Evolutionary conservation across 2,888 invertebrate genomes (phyloP), one percentile per base, ranked within the genome.

Genomic region (Hesperia comma): DNA sequence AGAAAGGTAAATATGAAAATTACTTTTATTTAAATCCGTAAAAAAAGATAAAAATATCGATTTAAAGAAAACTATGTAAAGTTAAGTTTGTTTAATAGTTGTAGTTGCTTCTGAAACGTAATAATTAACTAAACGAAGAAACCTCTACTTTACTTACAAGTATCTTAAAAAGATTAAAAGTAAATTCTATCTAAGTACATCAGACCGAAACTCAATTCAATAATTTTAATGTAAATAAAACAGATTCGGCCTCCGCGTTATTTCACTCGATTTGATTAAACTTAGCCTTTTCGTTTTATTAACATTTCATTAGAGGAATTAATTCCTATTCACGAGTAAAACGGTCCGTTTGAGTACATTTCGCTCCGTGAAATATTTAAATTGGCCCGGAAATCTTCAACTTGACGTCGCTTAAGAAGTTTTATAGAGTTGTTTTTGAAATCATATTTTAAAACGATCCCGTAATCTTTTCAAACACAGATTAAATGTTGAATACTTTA

Each of bases 261-360:
- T 69, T 68, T 68, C 58, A 53, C 61, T 54, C 54, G 64, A 41
- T 66, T 63, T 68, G 68, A 71, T 72, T 72, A 72, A 73, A 70
- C 41, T 69, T 69, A 72, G 68, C 63, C 66, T 68, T 74, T 74
- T 70, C 72, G 61, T 63, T 71, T 67, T 71, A 73, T 73, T 74
- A 71, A 71, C 61, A 68, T 71, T 73, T 66, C 71, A 71, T 74
- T 72, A 72, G 72, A 71, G 69, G 69, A 72, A 71, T 70, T 74
- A 71, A 68, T 72, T 71, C 69, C 32, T 26, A 61, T 62, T 40
- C 33, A 62, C 40, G 61, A 41, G 46, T 51, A 56, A 62, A 37
- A 61, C 43, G 19, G 32, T 10, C 17, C 32, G 62, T 62, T 54
- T 43, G 54, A 54, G 62, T 62, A 62, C 37, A 62, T 62, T 54